A percentile compares a stretch with the other conserved stretches of the same genome.
Conservation (phyloP, 1,140 invertebrate genomes). For the Caenorhabditis remanei region DNA sequence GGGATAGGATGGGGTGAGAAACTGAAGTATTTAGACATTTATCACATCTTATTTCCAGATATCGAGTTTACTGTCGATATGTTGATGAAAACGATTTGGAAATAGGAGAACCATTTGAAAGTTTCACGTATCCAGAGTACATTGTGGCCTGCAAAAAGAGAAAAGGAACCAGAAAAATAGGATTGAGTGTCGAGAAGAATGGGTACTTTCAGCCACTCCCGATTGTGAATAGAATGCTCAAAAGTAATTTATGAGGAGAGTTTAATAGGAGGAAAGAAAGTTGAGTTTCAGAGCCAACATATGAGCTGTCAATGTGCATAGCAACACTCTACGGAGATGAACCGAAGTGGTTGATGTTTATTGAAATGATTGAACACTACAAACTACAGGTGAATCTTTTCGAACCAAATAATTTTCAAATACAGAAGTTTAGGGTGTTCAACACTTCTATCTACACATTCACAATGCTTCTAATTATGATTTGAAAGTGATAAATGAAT, state of each 20-base stretch:
- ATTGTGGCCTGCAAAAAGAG: neutral
- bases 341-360: conserved; percentile 38
- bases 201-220: neutral
- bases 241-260: neutral
- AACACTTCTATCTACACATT: conserved; percentile 20
- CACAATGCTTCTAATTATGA: conserved; percentile 12
- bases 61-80: conserved; percentile 23
- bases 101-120: conserved; percentile 10
- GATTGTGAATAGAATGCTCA: neutral
- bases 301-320: conserved; percentile 12
- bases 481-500: conserved; percentile 22
- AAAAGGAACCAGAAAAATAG: neutral
- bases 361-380: conserved; percentile 23
- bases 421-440: neutral
- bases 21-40: neutral
- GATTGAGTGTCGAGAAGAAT: neutral
- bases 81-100: neutral
- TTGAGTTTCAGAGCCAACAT: neutral
- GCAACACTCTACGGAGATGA: conserved; percentile 2
- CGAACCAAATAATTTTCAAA: neutral
- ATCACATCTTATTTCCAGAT: neutral
- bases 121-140: neutral
- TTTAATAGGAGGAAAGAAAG: neutral
- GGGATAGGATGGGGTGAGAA: neutral
- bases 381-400: neutral